Base-by-base conservation (phyloP, 2,113 vertebrate species). In the Potamarius usumacintae region DNA sequence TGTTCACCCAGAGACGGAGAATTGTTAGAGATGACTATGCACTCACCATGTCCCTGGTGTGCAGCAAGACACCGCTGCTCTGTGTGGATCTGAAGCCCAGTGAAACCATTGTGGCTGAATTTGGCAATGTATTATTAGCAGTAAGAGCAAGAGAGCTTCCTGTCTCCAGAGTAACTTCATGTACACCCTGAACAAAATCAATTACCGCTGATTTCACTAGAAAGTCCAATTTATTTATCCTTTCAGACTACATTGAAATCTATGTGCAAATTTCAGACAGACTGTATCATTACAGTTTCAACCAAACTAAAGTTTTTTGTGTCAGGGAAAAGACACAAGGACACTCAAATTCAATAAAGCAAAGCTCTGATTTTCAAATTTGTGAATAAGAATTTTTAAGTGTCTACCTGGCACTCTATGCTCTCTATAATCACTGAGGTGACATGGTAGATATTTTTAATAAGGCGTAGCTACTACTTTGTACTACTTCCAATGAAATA, bases 41-140 rank as follows among this genome's bases (percentile, higher is more conserved):
- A 62, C 88, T 91, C 52, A 95, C 94, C 92, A 60, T 81, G 84
- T 91, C 85, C 81, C 81, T 82, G 65, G 89, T 92, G 52, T 86
- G 30, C 50, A 95, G 85, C 14, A 94, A 83, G 74, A 81, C 42
- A 22, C 88, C 90, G 0, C 84, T 50, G 34, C 30, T 85, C 82
- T 87, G 57, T 9, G 79, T 92, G 84, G 83, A 93, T 78, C 85
- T 92, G 86, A 94, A 94, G 55, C 92, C 92, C 71, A 94, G 20
- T 69, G 91, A 94, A 65, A 93, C 72, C 55, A 87, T 88, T 34
- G 85, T 62, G 2, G 34, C 89, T 18, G 10, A 72, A 7, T 86
- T 71, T 5, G 60, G 52, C 65, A 71, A 2, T 1, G 83, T 79
- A 69, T 81, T 82, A 4, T 84, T 65, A 10, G 89, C 82, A 18